phyloP scores from a whole-genome alignment of 2,113 vertebrate species.

The Ictidomys tridecemlineatus region DNA sequence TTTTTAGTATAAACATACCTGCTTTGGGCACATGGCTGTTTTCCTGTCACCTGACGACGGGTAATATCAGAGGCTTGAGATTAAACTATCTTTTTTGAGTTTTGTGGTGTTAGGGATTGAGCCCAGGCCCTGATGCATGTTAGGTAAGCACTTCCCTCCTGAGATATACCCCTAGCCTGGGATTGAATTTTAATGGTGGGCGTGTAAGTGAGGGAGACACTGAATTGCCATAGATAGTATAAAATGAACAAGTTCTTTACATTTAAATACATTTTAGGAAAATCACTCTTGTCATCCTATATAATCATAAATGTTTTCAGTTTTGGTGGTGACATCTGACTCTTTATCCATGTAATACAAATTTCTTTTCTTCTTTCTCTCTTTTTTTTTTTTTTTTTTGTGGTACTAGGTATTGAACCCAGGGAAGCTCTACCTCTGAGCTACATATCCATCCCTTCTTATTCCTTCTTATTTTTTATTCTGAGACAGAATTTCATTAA shows the following conservation, averaged over 20 bases:
- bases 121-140: neutral
- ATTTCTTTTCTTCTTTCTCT: too few relatives aligned
- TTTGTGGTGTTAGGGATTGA: neutral
- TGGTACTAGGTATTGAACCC: too few relatives aligned
- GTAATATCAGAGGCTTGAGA: neutral
- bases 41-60: neutral
- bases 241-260: neutral
- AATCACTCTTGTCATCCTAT: neutral
- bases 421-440: too few relatives aligned
- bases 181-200: neutral
- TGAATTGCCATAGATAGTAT: neutral
- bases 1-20: neutral
- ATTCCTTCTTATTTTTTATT: too few relatives aligned
- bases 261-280: conserved; percentile 39
- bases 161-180: neutral
- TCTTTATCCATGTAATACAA: neutral
- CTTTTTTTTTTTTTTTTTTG: too few relatives aligned
- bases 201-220: neutral
- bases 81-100: neutral
- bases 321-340: neutral
- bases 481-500: too few relatives aligned
- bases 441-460: too few relatives aligned
- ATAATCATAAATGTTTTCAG: neutral
- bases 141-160: too few relatives aligned
- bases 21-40: neutral